A percentile compares a stretch with the other conserved stretches of the same genome.
Conservation (phyloP, 2,113 vertebrate species). For the Corynorhinus townsendii region DNA sequence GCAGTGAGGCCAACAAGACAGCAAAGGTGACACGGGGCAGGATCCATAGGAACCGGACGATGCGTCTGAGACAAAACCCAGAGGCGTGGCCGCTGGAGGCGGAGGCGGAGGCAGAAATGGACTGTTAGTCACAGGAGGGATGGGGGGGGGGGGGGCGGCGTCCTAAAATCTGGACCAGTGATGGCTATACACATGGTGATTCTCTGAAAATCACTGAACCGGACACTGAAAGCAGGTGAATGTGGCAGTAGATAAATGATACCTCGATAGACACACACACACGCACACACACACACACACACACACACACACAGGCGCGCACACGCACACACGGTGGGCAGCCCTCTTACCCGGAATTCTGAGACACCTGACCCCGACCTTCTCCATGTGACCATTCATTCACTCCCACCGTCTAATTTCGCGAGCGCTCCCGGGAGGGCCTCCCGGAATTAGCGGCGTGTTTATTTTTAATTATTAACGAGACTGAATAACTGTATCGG, state of each 20-base stretch:
- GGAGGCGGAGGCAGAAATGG: not conserved
- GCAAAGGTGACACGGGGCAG: fast-evolving
- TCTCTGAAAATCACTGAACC: not conserved
- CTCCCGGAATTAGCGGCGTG: not conserved
- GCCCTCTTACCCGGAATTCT: not conserved
- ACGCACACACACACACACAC: fast-evolving
- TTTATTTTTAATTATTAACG: constrained; percentile 23
- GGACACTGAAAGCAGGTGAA: not conserved
- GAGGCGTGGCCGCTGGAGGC: fast-evolving
- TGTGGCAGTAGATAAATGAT: fast-evolving
- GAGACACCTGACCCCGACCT: too few species aligned
- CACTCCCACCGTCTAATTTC: not conserved
- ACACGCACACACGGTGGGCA: fast-evolving
- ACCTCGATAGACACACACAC: not conserved
- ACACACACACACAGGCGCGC: too few species aligned
- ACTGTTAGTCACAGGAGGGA: fast-evolving
- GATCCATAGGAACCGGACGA: fast-evolving
- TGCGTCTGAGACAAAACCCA: not conserved
- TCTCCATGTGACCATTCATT: too few species aligned
- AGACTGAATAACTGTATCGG: not conserved
- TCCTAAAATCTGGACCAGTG: not conserved
- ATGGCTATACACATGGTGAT: fast-evolving
- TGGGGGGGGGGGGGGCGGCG: fast-evolving
- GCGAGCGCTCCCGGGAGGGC: not conserved
- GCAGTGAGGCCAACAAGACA: fast-evolving